Evolutionary conservation across 2,888 invertebrate species (phyloP), one percentile per base, ranked within the genome.

Genomic region (Parnassius glacialis): DNA sequence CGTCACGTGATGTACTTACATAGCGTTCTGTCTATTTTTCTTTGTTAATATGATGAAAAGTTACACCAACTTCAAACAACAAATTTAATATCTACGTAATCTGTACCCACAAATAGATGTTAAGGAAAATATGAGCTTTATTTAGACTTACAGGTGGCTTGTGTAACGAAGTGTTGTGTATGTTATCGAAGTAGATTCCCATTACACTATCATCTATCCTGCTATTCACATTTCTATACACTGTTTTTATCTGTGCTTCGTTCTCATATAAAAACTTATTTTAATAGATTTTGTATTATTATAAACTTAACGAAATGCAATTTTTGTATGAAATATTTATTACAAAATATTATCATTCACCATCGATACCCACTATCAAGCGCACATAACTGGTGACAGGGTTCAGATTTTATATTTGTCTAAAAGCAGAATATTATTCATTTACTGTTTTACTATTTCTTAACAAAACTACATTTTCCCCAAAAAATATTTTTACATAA

Each of bases 101-200:
- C 78, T 79, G 80, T 79, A 79, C 76, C 73, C 80, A 81, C 79
- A 76, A 78, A 85, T 90, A 90, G 89, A 74, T 83, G 75, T 85
- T 91, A 90, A 90, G 90, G 87, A 86, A 90, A 89, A 88, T 82
- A 90, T 88, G 90, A 91, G 90, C 90, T 91, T 91, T 81, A 76
- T 90, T 88, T 89, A 90, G 90, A 87, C 75, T 88, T 78, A 90
- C 85, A 82, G 85, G 87, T 85, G 87, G 90, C 90, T 90, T 90
- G 77, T 85, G 84, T 87, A 81, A 83, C 83, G 79, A 80, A 78
- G 81, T 84, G 85, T 84, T 85, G 83, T 85, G 84, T 85, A 83
- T 74, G 73, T 76, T 81, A 80, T 74, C 74, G 76, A 82, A 83
- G 81, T 81, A 85, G 75, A 73, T 75, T 65, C 68, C 70, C 71